Percentiles rank a stretch among this genome's conserved stretches.
These are phyloP conservation scores for Macrotrachela quadricornifera DNA, from an alignment of 1,140 invertebrate genomes.

Conservation along the genomic window DNA sequence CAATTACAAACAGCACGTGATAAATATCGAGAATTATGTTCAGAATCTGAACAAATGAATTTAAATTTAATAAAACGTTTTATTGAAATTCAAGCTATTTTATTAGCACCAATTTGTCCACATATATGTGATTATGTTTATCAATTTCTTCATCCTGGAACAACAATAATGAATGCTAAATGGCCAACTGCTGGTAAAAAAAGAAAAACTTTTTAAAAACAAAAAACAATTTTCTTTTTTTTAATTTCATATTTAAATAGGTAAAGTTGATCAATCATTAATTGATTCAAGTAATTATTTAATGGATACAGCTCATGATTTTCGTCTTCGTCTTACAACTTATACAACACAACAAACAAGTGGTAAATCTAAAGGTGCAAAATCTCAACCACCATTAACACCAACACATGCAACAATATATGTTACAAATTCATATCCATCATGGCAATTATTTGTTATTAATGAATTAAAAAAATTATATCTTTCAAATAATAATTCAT, in stretches of 20 bases:
- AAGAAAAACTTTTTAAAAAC: too few species aligned
- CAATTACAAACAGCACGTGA: constrained; percentile 68
- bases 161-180: not conserved
- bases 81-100: constrained; percentile 61
- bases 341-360: too few species aligned
- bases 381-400: too few species aligned
- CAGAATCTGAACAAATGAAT: constrained; percentile 38
- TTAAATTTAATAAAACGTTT: constrained; percentile 54
- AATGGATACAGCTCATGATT: constrained; percentile 5
- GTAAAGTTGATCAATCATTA: constrained; percentile 2
- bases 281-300: not conserved
- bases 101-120: constrained; percentile 82
- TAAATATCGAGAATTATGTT: constrained; percentile 59
- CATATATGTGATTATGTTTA: constrained; percentile 83
- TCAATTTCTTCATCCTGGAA: constrained; percentile 9
- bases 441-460: constrained; percentile 7
- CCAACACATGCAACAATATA: not conserved
- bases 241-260: too few species aligned
- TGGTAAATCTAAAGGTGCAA: too few species aligned
- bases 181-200: constrained; percentile 1
- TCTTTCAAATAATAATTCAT: not conserved
- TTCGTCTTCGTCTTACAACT: constrained; percentile 1
- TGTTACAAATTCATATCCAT: constrained; percentile 1
- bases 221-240: too few species aligned
- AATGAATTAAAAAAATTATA: constrained; percentile 3